Evolutionary conservation across 1,140 invertebrate genomes (phyloP), one percentile per base, ranked within the genome.

Genomic region (Hyles euphorbiae): DNA sequence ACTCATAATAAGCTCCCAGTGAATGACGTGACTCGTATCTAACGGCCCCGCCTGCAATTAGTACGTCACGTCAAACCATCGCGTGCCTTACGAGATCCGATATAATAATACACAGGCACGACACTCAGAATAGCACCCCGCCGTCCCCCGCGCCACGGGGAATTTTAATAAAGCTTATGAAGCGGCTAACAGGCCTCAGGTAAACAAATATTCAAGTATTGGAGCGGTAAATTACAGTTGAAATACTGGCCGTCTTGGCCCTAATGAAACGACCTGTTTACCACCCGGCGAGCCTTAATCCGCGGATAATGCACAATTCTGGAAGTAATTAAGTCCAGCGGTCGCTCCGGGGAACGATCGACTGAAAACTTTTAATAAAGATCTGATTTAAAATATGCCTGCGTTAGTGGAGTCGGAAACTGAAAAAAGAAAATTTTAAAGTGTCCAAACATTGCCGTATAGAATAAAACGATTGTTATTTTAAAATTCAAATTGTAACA

Each of bases 81-180:
- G 77, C 77, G 79, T 82, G 79, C 72, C 68, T 70, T 65, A 61
- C 66, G 56, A 73, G 67, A 72, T 64, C 60, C 61, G 61, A 75
- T 76, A 69, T 72, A 75, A 69, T 68, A 70, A 68, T 59, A 61
- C 47, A 32, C 5, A 6, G 32, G 61, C 70, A 73, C 67, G 66
- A 65, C 57, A 73, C 36, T 56, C 50, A 63, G 67, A 67, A 65
- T 61, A 62, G 62, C 60, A 61, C 62, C 65, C 67, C 62, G 56
- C 65, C 62, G 56, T 64, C 65, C 60, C 43, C 22, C 22, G 12
- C 45, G 64, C 61, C 62, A 70, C 67, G 53, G 62, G 58, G 61
- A 65, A 68, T 70, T 68, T 70, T 73, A 68, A 71, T 70, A 67
- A 65, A 56, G 48, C 49, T 67, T 65, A 63, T 67, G 61, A 63